These are phyloP conservation scores for Siniperca undulata DNA, from an alignment of 2,797 vertebrate genomes.

Conservation along the genomic window DNA sequence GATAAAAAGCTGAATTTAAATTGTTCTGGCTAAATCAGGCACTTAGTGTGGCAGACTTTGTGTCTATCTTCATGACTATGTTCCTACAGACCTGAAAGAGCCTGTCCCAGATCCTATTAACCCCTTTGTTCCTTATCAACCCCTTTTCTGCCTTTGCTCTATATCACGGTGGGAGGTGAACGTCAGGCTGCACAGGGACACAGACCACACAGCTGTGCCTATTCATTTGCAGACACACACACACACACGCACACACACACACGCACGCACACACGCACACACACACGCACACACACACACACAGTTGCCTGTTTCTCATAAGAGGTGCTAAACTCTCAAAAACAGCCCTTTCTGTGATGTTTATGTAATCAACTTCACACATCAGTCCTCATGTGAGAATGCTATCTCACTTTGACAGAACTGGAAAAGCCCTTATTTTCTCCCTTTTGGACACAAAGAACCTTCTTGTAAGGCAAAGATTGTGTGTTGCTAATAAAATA, in stretches of 20 bases:
- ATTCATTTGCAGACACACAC: conserved; percentile 14
- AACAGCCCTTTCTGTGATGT: conserved; percentile 30
- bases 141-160: conserved; percentile 38
- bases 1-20: conserved; percentile 7
- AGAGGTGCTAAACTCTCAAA: conserved; percentile 21
- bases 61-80: conserved; percentile 41
- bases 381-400: conserved; percentile 24
- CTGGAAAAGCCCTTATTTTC: conserved; percentile 24
- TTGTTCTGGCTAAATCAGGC: conserved; percentile 36
- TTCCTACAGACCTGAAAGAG: conserved; percentile 44
- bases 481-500: background rate
- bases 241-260: conserved; percentile 7
- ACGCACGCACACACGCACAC: background rate
- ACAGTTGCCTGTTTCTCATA: conserved; percentile 30
- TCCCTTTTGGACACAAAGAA: background rate
- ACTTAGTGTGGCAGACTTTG: conserved; percentile 20
- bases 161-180: conserved; percentile 41
- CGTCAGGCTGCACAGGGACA: conserved; percentile 18
- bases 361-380: conserved; percentile 37
- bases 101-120: conserved; percentile 37
- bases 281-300: conserved; percentile 20
- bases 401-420: conserved; percentile 21
- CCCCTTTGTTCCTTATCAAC: conserved; percentile 50
- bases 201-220: conserved; percentile 63
- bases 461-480: background rate